These are phyloP conservation scores for Phalera bucephala DNA, from an alignment of 2,888 invertebrate genomes.

Conservation along the genomic window DNA sequence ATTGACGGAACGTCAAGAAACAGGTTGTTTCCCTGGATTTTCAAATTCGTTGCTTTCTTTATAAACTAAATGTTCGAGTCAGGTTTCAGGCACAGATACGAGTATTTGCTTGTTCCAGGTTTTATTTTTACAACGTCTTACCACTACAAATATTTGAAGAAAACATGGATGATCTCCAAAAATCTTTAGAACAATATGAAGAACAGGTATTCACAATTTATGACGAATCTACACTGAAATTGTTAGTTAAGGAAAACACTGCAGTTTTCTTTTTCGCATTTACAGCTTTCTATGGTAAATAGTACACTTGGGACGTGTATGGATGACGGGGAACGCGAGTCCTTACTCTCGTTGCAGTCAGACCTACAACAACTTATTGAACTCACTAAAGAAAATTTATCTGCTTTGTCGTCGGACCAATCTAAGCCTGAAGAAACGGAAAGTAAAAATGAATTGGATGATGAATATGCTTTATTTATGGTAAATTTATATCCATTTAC, in stretches of 20 bases:
- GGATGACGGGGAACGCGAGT: constrained; percentile 76
- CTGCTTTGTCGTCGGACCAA: constrained; percentile 36
- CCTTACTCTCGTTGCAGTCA: constrained; percentile 82
- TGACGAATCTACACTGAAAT: no score
- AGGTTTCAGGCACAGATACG: no score
- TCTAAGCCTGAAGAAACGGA: constrained; percentile 21
- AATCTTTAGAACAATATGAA: constrained; percentile 65
- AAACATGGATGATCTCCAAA: constrained; percentile 58
- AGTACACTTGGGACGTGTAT: constrained; percentile 77
- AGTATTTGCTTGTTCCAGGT: no score
- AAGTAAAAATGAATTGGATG: constrained; percentile 53
- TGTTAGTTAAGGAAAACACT: no score
- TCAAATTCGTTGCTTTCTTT: no score
- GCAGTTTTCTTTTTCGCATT: no score
- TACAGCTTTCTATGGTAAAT: constrained; percentile 85
- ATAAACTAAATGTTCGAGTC: no score
- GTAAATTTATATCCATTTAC: constrained; percentile 53
- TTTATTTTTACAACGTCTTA: no score
- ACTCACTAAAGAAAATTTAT: constrained; percentile 85
- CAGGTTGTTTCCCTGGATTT: no score
- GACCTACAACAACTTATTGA: constrained; percentile 87
- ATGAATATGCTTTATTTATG: constrained; percentile 88
- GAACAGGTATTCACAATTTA: constrained; percentile 58
- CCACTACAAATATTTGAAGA: no score
- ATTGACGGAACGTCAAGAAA: no score